These are phyloP conservation scores for Homalodisca vitripennis DNA, from an alignment of 1,140 invertebrate genomes.

Conservation along the genomic window DNA sequence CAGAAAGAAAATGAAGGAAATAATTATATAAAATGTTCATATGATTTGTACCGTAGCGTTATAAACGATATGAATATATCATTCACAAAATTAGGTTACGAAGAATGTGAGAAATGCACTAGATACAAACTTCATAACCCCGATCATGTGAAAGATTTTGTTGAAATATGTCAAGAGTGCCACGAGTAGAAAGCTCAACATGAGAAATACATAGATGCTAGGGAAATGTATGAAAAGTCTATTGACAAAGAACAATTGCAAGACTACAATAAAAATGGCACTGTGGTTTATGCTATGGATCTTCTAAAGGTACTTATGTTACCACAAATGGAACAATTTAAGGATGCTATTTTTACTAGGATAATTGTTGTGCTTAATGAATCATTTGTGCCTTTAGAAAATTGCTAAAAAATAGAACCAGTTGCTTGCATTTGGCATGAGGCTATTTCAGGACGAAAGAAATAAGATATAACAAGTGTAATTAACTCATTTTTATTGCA, in stretches of 20 bases:
- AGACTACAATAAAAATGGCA: neutral
- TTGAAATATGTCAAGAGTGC: constrained; percentile 7
- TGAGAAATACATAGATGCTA: constrained; percentile 11
- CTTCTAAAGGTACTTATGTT: constrained; percentile 34
- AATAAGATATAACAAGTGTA: constrained; percentile 38
- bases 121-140: constrained; percentile 25
- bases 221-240: constrained; percentile 13
- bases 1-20: too few relatives aligned
- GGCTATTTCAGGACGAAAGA: constrained; percentile 38
- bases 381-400: constrained; percentile 21
- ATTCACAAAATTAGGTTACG: too few relatives aligned
- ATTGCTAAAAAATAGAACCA: constrained; percentile 1
- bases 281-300: constrained; percentile 15
- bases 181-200: constrained; percentile 1
- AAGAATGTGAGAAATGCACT: constrained; percentile 35
- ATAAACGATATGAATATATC: constrained; percentile 33
- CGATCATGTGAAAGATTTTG: constrained; percentile 30
- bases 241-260: neutral
- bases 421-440: constrained; percentile 30
- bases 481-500: constrained; percentile 32
- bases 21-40: constrained; percentile 32
- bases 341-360: constrained; percentile 31
- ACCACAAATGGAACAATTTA: constrained; percentile 34
- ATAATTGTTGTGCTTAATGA: constrained; percentile 29
- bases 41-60: constrained; percentile 33